Percentiles rank a stretch among this genome's conserved stretches.
Evolutionary conservation across 1,140 invertebrate species (phyloP).

Genomic region (Nixonia krombeini): DNA sequence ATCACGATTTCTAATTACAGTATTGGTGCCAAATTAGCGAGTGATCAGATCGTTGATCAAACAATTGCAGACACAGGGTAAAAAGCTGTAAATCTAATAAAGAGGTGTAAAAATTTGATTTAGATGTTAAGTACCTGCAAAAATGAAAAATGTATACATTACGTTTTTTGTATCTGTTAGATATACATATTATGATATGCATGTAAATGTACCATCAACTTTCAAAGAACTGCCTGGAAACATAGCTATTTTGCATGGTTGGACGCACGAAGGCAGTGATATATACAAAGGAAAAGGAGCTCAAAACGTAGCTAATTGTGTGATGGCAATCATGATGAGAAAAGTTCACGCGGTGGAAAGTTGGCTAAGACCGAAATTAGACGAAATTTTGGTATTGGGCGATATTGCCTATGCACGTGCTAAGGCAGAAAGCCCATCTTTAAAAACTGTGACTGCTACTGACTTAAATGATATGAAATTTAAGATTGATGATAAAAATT

Average conservation of each 20-base stretch:
- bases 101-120: not conserved
- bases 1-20: conserved; percentile 60
- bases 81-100: not conserved
- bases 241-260: conserved; percentile 55
- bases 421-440: conserved; percentile 44
- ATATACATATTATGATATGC: conserved; percentile 55
- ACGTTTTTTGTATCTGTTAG: too few species aligned
- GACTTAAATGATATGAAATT: conserved; percentile 53
- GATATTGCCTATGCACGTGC: conserved; percentile 48
- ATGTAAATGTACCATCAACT: conserved; percentile 55
- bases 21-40: conserved; percentile 49
- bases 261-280: conserved; percentile 54
- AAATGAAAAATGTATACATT: too few species aligned
- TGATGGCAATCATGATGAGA: conserved; percentile 55
- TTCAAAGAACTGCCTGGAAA: conserved; percentile 48
- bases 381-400: conserved; percentile 55
- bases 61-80: conserved; percentile 39
- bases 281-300: conserved; percentile 58
- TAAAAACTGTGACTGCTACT: conserved; percentile 51
- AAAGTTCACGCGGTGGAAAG: conserved; percentile 51
- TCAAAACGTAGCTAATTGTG: conserved; percentile 58
- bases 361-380: conserved; percentile 57
- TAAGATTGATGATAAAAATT: conserved; percentile 40
- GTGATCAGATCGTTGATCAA: conserved; percentile 45
- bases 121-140: too few species aligned